Evolutionary conservation across 1,140 invertebrate species (phyloP).

Genomic region (Cherax destructor): DNA sequence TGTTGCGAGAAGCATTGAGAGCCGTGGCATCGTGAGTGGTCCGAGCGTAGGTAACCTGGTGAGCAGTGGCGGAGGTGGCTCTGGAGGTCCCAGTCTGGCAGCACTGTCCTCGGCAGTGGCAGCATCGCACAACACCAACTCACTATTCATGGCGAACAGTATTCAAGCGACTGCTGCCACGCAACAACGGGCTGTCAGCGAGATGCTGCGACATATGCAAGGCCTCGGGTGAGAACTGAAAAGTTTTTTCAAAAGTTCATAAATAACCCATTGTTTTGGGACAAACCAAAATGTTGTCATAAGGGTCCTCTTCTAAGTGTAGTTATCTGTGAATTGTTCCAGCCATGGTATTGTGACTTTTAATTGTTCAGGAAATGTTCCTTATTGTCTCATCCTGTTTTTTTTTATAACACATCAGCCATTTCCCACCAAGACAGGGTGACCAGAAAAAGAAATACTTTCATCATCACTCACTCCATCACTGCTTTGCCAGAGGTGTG

Average conservation of each 20-base stretch:
- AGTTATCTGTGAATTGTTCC: too few relatives aligned
- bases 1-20: slow-evolving; percentile 68
- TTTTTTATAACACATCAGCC: too few relatives aligned
- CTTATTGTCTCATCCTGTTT: too few relatives aligned
- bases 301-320: neutral
- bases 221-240: slow-evolving; percentile 39
- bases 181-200: slow-evolving; percentile 54
- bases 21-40: slow-evolving; percentile 61
- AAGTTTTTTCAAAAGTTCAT: neutral
- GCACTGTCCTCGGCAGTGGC: slow-evolving; percentile 64
- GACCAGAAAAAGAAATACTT: too few relatives aligned
- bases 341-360: neutral
- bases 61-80: slow-evolving; percentile 57
- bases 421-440: too few relatives aligned
- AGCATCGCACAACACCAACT: slow-evolving; percentile 61
- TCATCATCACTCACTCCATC: too few relatives aligned
- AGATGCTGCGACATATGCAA: slow-evolving; percentile 61
- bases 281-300: neutral
- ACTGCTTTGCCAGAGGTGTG: too few relatives aligned
- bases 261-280: neutral
- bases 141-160: slow-evolving; percentile 55
- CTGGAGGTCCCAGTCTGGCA: slow-evolving; percentile 55
- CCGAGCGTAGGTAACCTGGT: slow-evolving; percentile 54
- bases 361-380: too few relatives aligned
- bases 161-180: slow-evolving; percentile 53